Evolutionary conservation across 2,888 invertebrate genomes (phyloP), one percentile per base, ranked within the genome.

Genomic region (Euphydryas editha): DNA sequence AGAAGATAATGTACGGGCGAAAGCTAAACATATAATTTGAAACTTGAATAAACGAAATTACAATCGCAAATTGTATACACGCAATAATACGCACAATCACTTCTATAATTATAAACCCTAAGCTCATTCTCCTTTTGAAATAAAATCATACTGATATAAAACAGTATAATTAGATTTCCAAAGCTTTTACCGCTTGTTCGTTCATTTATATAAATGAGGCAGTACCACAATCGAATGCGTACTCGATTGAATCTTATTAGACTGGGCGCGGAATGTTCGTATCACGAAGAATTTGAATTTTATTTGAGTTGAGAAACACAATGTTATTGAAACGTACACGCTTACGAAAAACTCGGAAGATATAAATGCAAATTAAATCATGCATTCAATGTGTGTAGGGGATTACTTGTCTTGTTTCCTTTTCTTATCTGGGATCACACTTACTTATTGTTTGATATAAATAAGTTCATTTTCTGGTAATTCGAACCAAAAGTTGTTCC

Each of bases 341-440:
- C 80, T 85, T 87, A 82, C 81, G 81, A 82, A 78, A 81, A 82
- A 81, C 72, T 72, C 71, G 66, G 72, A 76, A 77, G 78, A 78
- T 81, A 78, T 76, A 80, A 81, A 83, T 80, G 80, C 81, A 83
- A 86, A 84, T 82, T 80, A 80, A 86, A 86, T 87, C 85, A 81
- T 83, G 88, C 87, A 87, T 88, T 87, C 88, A 85, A 87, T 88
- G 85, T 88, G 84, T 82, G 78, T 78, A 72, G 75, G 72, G 84
- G 57, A 58, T 87, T 86, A 86, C 85, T 81, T 78, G 78, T 63
- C 58, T 42, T 54, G 51, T 64, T 30, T 15, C n/a, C 51, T 10
- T 64, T 64, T 64, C 30, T 39, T 63, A 49, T 24, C 18, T 55
- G 18, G 17, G 42, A 55, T 8, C 39, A 30, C 39, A 24, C 2